phyloP scores from a whole-genome alignment of 2,888 invertebrate species.

The Sepioteuthis lessoniana region DNA sequence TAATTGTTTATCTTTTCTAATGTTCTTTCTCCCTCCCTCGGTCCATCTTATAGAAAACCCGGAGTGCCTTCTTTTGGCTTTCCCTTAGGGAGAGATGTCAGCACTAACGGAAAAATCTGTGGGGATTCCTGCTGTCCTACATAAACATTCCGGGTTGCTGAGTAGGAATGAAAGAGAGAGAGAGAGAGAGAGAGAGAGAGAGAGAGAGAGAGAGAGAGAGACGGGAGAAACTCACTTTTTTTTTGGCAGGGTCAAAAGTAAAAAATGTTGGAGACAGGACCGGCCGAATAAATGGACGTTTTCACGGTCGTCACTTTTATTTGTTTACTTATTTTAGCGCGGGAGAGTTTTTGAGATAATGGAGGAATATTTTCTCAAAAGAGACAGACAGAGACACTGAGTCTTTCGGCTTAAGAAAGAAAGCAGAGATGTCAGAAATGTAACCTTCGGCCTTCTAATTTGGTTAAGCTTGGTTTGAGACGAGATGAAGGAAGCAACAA shows the following conservation, averaged over 20 bases:
- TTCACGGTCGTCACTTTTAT: background rate
- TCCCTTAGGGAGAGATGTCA: background rate
- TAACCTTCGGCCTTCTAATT: background rate
- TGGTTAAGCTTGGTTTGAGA: background rate
- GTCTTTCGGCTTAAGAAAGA: too few relatives aligned
- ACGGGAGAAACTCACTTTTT: background rate
- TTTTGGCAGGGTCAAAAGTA: background rate
- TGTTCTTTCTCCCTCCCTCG: background rate
- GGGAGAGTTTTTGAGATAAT: background rate
- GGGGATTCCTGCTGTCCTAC: slow-evolving; percentile 16
- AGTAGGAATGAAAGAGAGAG: background rate
- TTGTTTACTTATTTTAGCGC: background rate
- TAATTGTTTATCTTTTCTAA: background rate
- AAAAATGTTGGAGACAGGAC: background rate
- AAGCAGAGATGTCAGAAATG: background rate
- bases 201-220: too few relatives aligned
- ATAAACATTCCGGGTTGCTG: background rate
- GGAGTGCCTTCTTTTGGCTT: background rate
- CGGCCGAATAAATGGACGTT: background rate
- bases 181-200: too few relatives aligned
- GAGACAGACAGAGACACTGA: too few relatives aligned
- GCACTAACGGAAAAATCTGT: background rate
- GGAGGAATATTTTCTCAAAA: background rate
- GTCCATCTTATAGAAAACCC: background rate
- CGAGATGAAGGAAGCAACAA: background rate